Evolutionary conservation across 2,113 vertebrate species (phyloP).

Genomic region (Nycticebus coucang): DNA sequence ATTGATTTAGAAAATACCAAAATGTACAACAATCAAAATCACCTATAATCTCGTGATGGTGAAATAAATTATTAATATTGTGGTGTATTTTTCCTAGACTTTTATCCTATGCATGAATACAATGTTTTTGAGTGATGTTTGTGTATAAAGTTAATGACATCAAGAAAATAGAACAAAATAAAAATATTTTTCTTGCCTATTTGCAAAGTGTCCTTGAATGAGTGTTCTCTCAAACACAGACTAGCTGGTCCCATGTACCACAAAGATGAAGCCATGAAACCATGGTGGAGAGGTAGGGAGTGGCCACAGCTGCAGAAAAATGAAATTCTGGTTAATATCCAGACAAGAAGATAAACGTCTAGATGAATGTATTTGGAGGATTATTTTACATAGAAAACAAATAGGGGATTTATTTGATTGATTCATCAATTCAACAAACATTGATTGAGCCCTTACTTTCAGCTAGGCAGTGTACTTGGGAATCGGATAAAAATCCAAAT

Average conservation of each 20-base stretch:
- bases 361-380: neutral
- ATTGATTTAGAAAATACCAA: slow-evolving; percentile 44
- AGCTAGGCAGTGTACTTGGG: neutral
- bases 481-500: neutral
- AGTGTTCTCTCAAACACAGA: neutral
- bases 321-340: neutral
- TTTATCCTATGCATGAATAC: neutral
- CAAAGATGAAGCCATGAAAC: slow-evolving; percentile 9
- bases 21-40: neutral
- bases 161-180: neutral
- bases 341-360: neutral
- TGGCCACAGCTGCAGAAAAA: neutral
- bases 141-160: slow-evolving; percentile 4
- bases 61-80: neutral
- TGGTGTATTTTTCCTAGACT: neutral
- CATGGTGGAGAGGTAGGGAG: neutral
- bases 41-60: neutral
- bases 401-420: neutral
- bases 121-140: slow-evolving; percentile 31
- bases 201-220: neutral
- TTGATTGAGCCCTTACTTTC: neutral
- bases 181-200: neutral
- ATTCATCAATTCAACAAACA: neutral
- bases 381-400: neutral
- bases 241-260: neutral